Evolutionary conservation across 2,888 invertebrate genomes (phyloP).

Genomic region (Alloscopus bannaensis): DNA sequence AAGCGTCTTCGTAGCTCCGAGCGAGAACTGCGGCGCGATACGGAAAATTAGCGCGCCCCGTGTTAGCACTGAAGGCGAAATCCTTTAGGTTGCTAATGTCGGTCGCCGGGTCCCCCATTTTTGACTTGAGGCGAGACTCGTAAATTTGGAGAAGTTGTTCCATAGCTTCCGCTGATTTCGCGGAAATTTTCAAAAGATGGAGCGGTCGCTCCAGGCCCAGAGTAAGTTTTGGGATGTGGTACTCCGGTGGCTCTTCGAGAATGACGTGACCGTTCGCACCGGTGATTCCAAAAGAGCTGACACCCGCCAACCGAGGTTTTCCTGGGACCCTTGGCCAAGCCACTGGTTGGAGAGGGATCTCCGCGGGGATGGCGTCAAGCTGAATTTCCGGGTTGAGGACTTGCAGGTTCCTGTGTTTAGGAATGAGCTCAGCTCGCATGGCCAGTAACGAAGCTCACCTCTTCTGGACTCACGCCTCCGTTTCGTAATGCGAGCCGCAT

Average conservation of each 20-base stretch:
- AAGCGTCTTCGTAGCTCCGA: constrained; percentile 11
- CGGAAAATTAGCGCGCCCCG: constrained; percentile 26
- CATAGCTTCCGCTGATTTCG: constrained; percentile 47
- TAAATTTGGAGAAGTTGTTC: constrained; percentile 32
- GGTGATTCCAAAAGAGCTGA: constrained; percentile 64
- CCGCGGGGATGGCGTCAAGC: constrained; percentile 58
- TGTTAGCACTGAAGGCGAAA: constrained; percentile 34
- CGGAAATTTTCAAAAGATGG: constrained; percentile 58
- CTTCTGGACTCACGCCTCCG: constrained; percentile 80
- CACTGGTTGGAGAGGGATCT: constrained; percentile 49
- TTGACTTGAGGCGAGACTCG: background rate
- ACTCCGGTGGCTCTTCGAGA: constrained; percentile 58
- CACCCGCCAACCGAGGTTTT: constrained; percentile 50
- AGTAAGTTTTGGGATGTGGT: background rate
- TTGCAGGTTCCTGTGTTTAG: constrained; percentile 56
- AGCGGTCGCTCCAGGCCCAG: constrained; percentile 10
- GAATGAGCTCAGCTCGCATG: constrained; percentile 57
- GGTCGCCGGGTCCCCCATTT: background rate
- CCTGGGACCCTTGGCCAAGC: constrained; percentile 31
- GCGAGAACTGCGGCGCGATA: constrained; percentile 34
- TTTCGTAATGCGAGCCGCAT: constrained; percentile 75
- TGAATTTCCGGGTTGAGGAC: constrained; percentile 61
- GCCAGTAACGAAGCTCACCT: constrained; percentile 44
- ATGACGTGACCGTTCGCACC: constrained; percentile 64
- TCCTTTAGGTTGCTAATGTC: background rate